A percentile compares a stretch with the other conserved stretches of the same genome.
Conservation (phyloP, 2,113 vertebrate genomes). For the Myxocyprinus asiaticus region DNA sequence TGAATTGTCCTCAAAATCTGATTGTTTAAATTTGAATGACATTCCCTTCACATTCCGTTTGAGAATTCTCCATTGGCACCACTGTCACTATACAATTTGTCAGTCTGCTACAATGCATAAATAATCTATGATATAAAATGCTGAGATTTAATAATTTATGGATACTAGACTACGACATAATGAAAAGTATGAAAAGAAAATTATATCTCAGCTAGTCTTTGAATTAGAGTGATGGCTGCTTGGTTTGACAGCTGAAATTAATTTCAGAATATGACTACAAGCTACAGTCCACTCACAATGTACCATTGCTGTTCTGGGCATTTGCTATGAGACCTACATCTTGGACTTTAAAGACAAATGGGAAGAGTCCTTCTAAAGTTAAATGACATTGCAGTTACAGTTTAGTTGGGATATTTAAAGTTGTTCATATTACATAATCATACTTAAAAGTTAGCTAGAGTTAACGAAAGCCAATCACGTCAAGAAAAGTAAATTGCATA, state of each 20-base stretch:
- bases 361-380: background rate
- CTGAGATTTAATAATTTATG: constrained; percentile 29
- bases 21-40: constrained; percentile 9
- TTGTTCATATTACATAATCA: too few species aligned
- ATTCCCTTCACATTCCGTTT: background rate
- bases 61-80: constrained; percentile 17
- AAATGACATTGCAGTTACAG: background rate
- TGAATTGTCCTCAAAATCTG: constrained; percentile 5
- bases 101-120: constrained; percentile 30
- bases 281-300: background rate
- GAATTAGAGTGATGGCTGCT: constrained; percentile 24
- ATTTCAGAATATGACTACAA: background rate
- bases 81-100: constrained; percentile 31
- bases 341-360: background rate
- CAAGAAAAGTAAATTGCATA: too few species aligned
- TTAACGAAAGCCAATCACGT: too few species aligned
- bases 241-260: constrained; percentile 24
- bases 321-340: background rate
- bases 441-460: too few species aligned
- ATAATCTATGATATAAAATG: constrained; percentile 31
- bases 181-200: constrained; percentile 33
- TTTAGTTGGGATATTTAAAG: too few species aligned
- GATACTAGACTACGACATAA: constrained; percentile 25
- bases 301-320: background rate
- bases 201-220: constrained; percentile 11